Evolutionary conservation across 2,888 invertebrate genomes (phyloP).

Genomic region (Sylvicola cinctus): DNA sequence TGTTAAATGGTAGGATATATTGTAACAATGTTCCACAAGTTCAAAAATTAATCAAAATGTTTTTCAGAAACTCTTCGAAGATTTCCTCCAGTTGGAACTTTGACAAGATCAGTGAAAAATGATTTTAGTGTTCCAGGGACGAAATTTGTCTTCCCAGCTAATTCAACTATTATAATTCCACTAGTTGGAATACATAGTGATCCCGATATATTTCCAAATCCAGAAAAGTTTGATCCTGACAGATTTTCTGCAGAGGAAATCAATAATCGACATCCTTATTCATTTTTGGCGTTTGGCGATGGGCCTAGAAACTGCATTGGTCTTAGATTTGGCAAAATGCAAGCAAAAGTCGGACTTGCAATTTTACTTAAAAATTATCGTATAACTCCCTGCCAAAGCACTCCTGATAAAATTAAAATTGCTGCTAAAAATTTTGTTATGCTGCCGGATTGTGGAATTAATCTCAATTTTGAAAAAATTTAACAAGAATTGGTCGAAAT

Average conservation of each 20-base stretch:
- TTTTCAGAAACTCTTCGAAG: conserved; percentile 36
- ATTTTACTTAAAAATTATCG: no score
- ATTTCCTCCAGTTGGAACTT: conserved; percentile 30
- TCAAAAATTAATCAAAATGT: no score
- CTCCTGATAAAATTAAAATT: no score
- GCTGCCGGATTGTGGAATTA: no score
- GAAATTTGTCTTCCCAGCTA: conserved; percentile 29
- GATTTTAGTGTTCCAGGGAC: conserved; percentile 29
- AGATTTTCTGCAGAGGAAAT: conserved; percentile 34
- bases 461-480: no score
- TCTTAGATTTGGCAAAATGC: conserved; percentile 16
- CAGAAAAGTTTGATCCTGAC: conserved; percentile 38
- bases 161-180: conserved; percentile 31
- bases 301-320: conserved; percentile 19
- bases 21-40: no score
- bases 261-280: conserved; percentile 23
- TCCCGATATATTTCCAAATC: conserved; percentile 34
- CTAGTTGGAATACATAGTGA: conserved; percentile 35
- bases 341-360: conserved; percentile 15
- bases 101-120: conserved; percentile 29
- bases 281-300: conserved; percentile 21
- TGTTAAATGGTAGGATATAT: conserved; percentile 26
- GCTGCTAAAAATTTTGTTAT: no score
- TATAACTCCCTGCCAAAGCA: no score
- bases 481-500: no score